Conservation (phyloP, 2,888 invertebrate species). For the Quadroppia sp. region DNA sequence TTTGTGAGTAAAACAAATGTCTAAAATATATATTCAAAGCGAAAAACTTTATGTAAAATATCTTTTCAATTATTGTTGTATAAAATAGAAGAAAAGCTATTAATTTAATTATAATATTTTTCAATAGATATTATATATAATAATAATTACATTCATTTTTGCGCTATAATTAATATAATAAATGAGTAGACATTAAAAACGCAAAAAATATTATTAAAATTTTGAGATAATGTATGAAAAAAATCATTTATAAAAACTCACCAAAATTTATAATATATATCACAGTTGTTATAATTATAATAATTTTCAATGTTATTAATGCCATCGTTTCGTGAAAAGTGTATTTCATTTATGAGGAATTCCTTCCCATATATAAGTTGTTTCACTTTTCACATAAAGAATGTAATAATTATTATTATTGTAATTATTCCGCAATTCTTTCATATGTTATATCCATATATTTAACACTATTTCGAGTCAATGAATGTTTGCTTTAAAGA, state of each 20-base stretch:
- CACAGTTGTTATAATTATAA: constrained; percentile 11
- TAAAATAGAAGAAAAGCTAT: neutral
- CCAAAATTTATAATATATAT: constrained; percentile 10
- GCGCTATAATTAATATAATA: neutral
- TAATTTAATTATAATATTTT: constrained; percentile 17
- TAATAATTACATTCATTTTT: neutral
- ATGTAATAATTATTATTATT: neutral
- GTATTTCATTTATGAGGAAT: neutral
- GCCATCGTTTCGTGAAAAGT: neutral
- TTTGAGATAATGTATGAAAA: neutral
- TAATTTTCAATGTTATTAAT: constrained; percentile 11
- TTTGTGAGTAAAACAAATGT: neutral
- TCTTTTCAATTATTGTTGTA: neutral
- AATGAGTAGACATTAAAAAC: neutral
- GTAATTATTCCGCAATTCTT: too few species aligned
- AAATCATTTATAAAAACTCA: neutral
- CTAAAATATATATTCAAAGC: neutral
- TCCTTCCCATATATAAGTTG: neutral
- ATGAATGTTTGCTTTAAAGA: too few species aligned
- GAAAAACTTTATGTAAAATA: neutral
- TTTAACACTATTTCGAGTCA: too few species aligned
- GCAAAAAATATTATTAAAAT: too few species aligned
- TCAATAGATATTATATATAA: neutral
- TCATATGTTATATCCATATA: too few species aligned
- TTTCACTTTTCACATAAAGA: too few species aligned